Evolutionary conservation across 2,888 invertebrate genomes (phyloP).

Genomic region (Plemyria rubiginata): DNA sequence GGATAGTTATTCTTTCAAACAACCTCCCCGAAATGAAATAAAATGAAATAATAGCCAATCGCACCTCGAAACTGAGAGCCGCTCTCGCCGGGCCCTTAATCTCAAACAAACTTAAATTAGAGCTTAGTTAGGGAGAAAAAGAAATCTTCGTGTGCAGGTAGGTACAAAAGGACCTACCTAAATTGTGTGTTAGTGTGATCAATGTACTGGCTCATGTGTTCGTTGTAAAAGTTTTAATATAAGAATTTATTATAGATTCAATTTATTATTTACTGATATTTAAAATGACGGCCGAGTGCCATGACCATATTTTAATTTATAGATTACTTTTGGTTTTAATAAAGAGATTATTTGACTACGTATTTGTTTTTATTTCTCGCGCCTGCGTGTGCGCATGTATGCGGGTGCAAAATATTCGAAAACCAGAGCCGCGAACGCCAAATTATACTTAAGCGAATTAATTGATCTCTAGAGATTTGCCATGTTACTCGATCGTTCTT

Average conservation of each 20-base stretch:
- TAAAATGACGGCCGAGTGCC: constrained; percentile 23
- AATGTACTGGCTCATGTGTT: constrained; percentile 34
- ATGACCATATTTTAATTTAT: constrained; percentile 43
- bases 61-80: too few species aligned
- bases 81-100: too few species aligned
- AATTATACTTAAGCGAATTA: too few species aligned
- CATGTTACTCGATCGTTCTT: too few species aligned
- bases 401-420: too few species aligned
- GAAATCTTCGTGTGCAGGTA: constrained; percentile 11
- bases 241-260: constrained; percentile 37
- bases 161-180: constrained; percentile 7
- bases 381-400: too few species aligned
- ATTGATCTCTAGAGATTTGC: too few species aligned
- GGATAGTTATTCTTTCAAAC: too few species aligned
- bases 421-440: too few species aligned
- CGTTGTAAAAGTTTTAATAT: constrained; percentile 31
- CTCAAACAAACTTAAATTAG: constrained; percentile 19
- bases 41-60: too few species aligned
- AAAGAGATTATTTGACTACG: constrained; percentile 54
- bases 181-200: constrained; percentile 17
- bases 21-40: too few species aligned
- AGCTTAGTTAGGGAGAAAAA: constrained; percentile 29
- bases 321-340: constrained; percentile 60
- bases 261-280: constrained; percentile 33
- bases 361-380: background rate